Evolutionary conservation across 2,888 invertebrate genomes (phyloP).

Genomic region (Tineola bisselliella): DNA sequence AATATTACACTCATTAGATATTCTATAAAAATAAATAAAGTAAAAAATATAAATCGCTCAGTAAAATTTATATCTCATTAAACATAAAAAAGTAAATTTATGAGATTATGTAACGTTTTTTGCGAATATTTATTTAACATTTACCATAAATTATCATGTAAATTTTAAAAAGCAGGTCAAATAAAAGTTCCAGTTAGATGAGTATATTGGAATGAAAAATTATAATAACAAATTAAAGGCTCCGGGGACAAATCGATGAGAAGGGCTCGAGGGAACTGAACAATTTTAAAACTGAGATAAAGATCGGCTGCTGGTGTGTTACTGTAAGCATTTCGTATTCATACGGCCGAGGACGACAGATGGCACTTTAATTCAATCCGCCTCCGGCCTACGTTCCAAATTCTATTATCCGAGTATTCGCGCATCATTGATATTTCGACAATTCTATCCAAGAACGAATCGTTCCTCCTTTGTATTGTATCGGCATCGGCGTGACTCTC

Average conservation of each 20-base stretch:
- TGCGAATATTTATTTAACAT: too few species aligned
- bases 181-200: too few species aligned
- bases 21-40: too few species aligned
- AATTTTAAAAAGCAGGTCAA: too few species aligned
- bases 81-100: too few species aligned
- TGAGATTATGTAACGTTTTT: too few species aligned
- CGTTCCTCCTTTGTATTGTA: conserved; percentile 25
- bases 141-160: too few species aligned
- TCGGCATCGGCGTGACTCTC: conserved; percentile 2
- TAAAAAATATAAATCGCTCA: too few species aligned
- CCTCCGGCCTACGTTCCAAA: conserved; percentile 63
- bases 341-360: conserved; percentile 62
- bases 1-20: background rate
- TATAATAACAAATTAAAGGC: conserved; percentile 43
- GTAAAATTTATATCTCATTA: too few species aligned
- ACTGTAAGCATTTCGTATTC: conserved; percentile 63
- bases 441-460: conserved; percentile 43
- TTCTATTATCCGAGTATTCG: conserved; percentile 63
- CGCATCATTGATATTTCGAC: conserved; percentile 68
- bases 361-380: conserved; percentile 65
- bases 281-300: conserved; percentile 67
- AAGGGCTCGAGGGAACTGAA: conserved; percentile 53
- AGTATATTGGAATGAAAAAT: background rate
- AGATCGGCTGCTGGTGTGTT: conserved; percentile 46
- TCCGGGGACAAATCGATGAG: conserved; percentile 57